Percentiles rank a stretch among this genome's conserved stretches.
phyloP scores from a whole-genome alignment of 2,888 invertebrate species.

The Drosophila differens region DNA sequence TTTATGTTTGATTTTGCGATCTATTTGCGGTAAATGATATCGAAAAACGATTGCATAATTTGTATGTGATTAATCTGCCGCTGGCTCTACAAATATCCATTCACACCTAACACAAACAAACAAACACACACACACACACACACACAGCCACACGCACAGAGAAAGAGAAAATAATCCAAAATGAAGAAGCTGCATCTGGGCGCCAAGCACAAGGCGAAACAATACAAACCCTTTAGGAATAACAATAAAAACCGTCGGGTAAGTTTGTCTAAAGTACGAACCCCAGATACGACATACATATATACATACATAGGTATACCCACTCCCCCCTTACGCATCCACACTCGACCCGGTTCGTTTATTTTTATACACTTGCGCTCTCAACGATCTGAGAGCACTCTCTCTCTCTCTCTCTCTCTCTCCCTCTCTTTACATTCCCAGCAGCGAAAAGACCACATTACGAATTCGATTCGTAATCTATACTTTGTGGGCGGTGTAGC shows the following conservation, averaged over 20 bases:
- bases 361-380: slow-evolving; percentile 56
- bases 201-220: slow-evolving; percentile 71
- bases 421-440: slow-evolving; percentile 14
- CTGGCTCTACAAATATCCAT: slow-evolving; percentile 11
- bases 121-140: background rate
- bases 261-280: slow-evolving; percentile 72
- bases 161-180: slow-evolving; percentile 11
- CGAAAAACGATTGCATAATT: slow-evolving; percentile 71
- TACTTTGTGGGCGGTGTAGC: background rate
- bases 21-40: slow-evolving; percentile 9
- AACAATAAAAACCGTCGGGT: slow-evolving; percentile 83
- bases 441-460: background rate
- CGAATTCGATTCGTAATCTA: background rate
- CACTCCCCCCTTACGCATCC: background rate
- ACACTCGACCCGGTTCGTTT: slow-evolving; percentile 41
- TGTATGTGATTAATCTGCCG: slow-evolving; percentile 45
- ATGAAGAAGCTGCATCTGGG: slow-evolving; percentile 83
- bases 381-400: slow-evolving; percentile 25
- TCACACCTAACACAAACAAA: slow-evolving; percentile 6
- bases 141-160: background rate
- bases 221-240: slow-evolving; percentile 80
- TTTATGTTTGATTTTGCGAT: slow-evolving; percentile 64
- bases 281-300: slow-evolving; percentile 27
- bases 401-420: slow-evolving; percentile 5
- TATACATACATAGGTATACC: background rate